Evolutionary conservation across 2,797 vertebrate genomes (phyloP).

Genomic region (Phoeniculus purpureus): DNA sequence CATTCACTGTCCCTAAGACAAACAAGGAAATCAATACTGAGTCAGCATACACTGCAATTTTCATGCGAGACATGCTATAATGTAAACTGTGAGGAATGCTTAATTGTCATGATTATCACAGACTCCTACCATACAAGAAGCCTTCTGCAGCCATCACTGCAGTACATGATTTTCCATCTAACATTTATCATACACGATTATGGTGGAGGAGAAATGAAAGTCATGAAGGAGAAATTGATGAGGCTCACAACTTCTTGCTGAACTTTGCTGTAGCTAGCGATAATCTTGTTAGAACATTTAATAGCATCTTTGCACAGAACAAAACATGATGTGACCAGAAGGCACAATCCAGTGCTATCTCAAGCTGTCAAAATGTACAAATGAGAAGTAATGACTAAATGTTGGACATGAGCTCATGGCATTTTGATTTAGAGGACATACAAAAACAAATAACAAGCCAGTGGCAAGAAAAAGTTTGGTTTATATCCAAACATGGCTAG

Average conservation of each 20-base stretch:
- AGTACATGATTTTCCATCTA: neutral
- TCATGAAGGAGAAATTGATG: neutral
- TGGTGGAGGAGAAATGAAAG: neutral
- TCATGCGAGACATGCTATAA: neutral
- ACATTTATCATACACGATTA: neutral
- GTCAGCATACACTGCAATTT: neutral
- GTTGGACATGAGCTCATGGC: neutral
- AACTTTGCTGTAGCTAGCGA: neutral
- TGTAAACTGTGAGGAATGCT: neutral
- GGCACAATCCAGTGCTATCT: neutral
- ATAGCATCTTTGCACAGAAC: neutral
- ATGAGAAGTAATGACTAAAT: constrained; percentile 5
- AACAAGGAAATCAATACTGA: neutral
- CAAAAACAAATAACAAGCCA: neutral
- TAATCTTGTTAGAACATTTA: neutral
- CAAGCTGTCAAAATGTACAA: neutral
- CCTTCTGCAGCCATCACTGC: neutral
- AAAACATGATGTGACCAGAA: neutral
- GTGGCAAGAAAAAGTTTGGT: neutral
- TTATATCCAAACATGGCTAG: neutral
- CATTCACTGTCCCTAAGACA: neutral
- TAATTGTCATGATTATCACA: neutral
- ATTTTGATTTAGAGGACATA: neutral
- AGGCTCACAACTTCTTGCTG: neutral
- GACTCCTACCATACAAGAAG: neutral